Percentiles rank a stretch among this genome's conserved stretches.
These are phyloP conservation scores for Panthera uncia DNA, from an alignment of 2,113 vertebrate genomes.

Conservation along the genomic window DNA sequence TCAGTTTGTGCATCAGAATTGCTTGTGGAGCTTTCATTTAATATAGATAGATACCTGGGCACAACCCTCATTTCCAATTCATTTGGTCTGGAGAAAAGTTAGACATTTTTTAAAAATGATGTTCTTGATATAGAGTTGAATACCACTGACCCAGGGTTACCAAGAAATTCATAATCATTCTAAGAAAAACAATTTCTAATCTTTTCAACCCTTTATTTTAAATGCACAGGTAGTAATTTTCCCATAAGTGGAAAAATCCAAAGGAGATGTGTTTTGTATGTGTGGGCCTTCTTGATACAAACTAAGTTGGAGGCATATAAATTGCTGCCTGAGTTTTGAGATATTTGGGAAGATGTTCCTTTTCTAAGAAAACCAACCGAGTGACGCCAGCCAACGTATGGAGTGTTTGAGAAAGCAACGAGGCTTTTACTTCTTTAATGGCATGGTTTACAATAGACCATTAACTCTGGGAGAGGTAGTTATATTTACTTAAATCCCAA, in stretches of 20 bases:
- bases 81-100: background rate
- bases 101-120: background rate
- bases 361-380: background rate
- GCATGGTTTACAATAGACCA: background rate
- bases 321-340: background rate
- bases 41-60: background rate
- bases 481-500: background rate
- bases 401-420: background rate
- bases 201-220: slow-evolving; percentile 8
- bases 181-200: background rate
- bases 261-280: background rate
- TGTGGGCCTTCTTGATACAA: background rate
- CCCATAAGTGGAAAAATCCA: background rate
- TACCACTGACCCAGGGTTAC: background rate
- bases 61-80: background rate
- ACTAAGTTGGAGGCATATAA: background rate
- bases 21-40: background rate
- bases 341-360: background rate
- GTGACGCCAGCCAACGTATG: background rate
- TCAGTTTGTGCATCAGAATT: background rate
- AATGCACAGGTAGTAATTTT: background rate
- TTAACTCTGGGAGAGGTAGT: background rate
- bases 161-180: background rate
- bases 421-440: background rate
- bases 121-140: background rate